These are phyloP conservation scores for Phylloscopus trochilus DNA, from an alignment of 2,113 vertebrate genomes.

Conservation along the genomic window DNA sequence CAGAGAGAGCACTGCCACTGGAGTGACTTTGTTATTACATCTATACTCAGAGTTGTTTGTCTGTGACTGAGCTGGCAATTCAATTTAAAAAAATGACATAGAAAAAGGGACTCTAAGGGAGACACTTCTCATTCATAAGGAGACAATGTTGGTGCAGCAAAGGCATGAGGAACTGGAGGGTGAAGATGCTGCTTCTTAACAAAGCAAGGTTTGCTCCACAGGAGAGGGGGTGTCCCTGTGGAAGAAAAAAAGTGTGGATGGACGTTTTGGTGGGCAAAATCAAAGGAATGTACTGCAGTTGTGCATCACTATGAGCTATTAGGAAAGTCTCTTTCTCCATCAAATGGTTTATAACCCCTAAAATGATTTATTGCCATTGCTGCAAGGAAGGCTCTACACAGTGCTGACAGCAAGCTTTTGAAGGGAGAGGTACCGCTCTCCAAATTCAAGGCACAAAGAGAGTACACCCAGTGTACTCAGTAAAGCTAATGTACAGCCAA, in stretches of 20 bases:
- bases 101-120: background rate
- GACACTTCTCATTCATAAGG: background rate
- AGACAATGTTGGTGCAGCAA: background rate
- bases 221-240: fast-evolving
- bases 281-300: background rate
- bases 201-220: background rate
- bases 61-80: background rate
- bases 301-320: background rate
- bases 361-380: background rate
- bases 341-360: background rate
- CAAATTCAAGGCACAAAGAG: background rate
- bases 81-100: background rate
- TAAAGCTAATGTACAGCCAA: background rate
- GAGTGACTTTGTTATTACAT: background rate
- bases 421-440: background rate
- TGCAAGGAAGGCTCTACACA: background rate
- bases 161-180: background rate
- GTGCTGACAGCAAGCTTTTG: background rate
- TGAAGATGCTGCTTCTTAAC: background rate
- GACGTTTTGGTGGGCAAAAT: background rate
- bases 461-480: background rate
- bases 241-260: background rate
- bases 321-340: background rate
- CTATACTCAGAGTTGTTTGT: background rate
- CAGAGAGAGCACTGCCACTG: background rate